Evolutionary conservation across 1,140 invertebrate genomes (phyloP), one percentile per base, ranked within the genome.

Genomic region (Heliothis virescens): DNA sequence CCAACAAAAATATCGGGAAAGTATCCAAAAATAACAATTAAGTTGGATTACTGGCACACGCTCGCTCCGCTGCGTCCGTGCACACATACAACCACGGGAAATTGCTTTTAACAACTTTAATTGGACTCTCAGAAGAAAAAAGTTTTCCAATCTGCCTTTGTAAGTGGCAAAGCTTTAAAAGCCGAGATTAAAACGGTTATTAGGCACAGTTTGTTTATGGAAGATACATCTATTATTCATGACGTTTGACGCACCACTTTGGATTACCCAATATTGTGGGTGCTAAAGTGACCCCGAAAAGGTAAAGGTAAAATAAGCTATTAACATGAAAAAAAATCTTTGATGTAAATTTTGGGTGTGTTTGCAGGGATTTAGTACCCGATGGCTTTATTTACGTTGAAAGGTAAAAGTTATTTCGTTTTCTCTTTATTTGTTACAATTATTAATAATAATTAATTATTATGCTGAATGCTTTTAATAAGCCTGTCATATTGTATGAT

Each of bases 81-180:
- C 75, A 82, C 86, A 90, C 86, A 86, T 85, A 83, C 82, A 78
- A 79, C 82, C 82, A 81, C 83, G 81, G 90, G 88, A 93, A 92
- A 93, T 92, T 92, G 91, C 90, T 90, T 91, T 84, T 90, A 92
- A 92, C 92, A 93, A 93, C 83, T 92, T 91, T 93, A 92, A 93
- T 92, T 93, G 89, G 89, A 91, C 79, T 89, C 87, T 83, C 80
- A 87, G 84, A 91, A 93, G 89, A 92, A 91, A 92, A 91, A 92
- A 91, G 86, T 92, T 92, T 92, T 90, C 87, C 91, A 91, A 92
- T 92, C 89, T 91, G 86, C 91, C 89, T 91, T 90, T 92, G 86
- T 90, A 86, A 89, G 86, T 85, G 83, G 84, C 80, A 82, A 83
- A 80, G 83, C 85, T 89, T 90, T 89, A 81, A 89, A 87, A 85